phyloP scores from a whole-genome alignment of 1,140 invertebrate species.

The Zophobas atratus region DNA sequence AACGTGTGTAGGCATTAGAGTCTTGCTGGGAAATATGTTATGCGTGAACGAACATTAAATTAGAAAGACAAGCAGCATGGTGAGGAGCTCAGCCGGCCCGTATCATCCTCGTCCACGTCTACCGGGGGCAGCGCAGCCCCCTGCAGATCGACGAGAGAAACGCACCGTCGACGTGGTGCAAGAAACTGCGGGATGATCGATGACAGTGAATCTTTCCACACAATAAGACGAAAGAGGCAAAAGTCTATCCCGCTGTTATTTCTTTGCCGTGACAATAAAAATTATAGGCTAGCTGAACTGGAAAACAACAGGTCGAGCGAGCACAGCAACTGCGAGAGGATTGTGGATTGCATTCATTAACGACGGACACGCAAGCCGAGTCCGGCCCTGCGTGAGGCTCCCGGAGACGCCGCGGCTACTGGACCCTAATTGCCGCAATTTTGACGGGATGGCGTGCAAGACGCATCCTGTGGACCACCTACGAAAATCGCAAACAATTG shows the following conservation, averaged over 20 bases:
- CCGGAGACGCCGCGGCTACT: slow-evolving; percentile 55
- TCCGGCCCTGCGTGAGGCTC: slow-evolving; percentile 57
- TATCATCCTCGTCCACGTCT: slow-evolving; percentile 52
- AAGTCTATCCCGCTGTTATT: slow-evolving; percentile 69
- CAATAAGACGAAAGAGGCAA: slow-evolving; percentile 61
- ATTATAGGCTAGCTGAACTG: slow-evolving; percentile 77
- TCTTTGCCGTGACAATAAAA: slow-evolving; percentile 76
- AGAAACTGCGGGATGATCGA: slow-evolving; percentile 49
- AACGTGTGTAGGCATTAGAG: slow-evolving; percentile 61
- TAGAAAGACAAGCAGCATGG: slow-evolving; percentile 63
- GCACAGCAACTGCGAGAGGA: slow-evolving; percentile 63
- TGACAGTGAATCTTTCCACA: slow-evolving; percentile 59
- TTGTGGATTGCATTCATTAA: slow-evolving; percentile 78
- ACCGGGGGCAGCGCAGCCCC: slow-evolving; percentile 20
- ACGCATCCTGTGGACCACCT: neutral
- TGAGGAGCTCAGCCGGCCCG: slow-evolving; percentile 53
- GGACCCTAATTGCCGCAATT: slow-evolving; percentile 22
- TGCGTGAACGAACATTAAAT: slow-evolving; percentile 63
- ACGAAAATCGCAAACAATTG: neutral
- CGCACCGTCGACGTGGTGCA: slow-evolving; percentile 34
- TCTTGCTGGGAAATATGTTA: slow-evolving; percentile 62
- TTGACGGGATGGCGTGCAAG: neutral
- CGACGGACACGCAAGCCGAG: slow-evolving; percentile 71
- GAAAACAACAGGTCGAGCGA: slow-evolving; percentile 75
- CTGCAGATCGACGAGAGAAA: slow-evolving; percentile 10